Base-by-base conservation (phyloP, 1,140 invertebrate species). In the Patella vulgata region DNA sequence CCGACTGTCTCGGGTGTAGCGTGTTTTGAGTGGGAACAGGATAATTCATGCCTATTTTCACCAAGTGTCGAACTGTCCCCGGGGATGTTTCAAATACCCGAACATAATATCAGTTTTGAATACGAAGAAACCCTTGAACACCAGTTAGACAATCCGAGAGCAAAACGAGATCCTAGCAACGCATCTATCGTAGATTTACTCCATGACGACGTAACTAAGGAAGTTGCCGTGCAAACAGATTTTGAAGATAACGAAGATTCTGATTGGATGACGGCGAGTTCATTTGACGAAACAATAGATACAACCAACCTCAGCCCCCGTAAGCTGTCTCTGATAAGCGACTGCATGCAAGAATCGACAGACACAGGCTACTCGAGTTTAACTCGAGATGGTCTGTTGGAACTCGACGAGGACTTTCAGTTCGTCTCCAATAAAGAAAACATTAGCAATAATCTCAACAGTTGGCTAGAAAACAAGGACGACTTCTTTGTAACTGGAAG, bases 301-400 rank as follows among this genome's bases (percentile, higher is more conserved):
- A 12, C 28, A 14, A 31, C 43, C n/a, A 25, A 48, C 12, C 25
- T 23, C 25, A 48, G 39, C 9, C 51, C 33, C 11, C 33, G 40
- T 28, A 70, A 60, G 28, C 33, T 60, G 19, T 63, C 55, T 53
- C 19, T 42, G 17, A 52, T 59, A 3, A 44, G 50, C 0, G 59
- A 59, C 50, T 52, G 63, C 43, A 68, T 75, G 63, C 67, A 71
- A 47, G 70, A 75, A 43, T 71, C 68, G 4, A 70, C 71, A 3
- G 73, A 75, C 55, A 71, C 73, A 14, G 73, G 73, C 1, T 75
- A 75, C 58, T 71, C 73, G 11, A 75, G 73, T 54, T 48, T 75
- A 40, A 69, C 58, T 5, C 43, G 70, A 19, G 70, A 75, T 48
- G 55, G 67, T 3, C 66, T 33, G 5, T 25, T 47, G 27, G 60